Evolutionary conservation across 2,888 invertebrate species (phyloP), one percentile per base, ranked within the genome.

Genomic region (Hirtodrosophila trivittata): DNA sequence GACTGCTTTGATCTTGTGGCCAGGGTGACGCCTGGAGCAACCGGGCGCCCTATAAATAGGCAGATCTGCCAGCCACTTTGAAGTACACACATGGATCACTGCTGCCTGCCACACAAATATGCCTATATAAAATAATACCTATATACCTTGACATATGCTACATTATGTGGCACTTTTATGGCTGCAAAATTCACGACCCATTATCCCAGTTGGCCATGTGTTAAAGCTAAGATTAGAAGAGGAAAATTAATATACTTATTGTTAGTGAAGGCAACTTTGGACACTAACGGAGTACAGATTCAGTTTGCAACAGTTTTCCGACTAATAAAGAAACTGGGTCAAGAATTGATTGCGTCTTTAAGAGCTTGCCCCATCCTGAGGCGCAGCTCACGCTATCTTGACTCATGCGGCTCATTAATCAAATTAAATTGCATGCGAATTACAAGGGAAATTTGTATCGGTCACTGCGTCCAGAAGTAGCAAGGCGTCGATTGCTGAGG

Each of bases 381-480:
- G 8, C 33, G n/a, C 43, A 43, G 42, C 56, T 39, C 43, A 37
- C 64, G 67, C 71, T 74, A 77, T 82, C 84, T 80, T 56, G 67
- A 45, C 57, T 77, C 66, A 72, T 74, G 71, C 83, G 77, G 59
- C 73, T 84, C 85, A 84, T 83, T 84, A 84, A 84, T 77, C 77
- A 84, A 75, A 82, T 77, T 75, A 84, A 80, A 80, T 84, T 75
- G 81, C 68, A 75, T 68, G 75, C 64, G 63, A 75, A 75, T 75
- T 69, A 67, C 69, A 52, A 58, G 16, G 59, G 25, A 46, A 66
- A 52, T 66, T 54, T 67, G 64, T 64, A 64, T 51, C 66, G 76
- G 69, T 69, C 77, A 49, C 25, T 59, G 63, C 66, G 71, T 58
- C 56, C 71, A 42, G 58, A 73, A 73, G 66, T 59, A 62, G 60